Evolutionary conservation across 2,888 invertebrate species (phyloP).

Genomic region (Leptopilina syphax): DNA sequence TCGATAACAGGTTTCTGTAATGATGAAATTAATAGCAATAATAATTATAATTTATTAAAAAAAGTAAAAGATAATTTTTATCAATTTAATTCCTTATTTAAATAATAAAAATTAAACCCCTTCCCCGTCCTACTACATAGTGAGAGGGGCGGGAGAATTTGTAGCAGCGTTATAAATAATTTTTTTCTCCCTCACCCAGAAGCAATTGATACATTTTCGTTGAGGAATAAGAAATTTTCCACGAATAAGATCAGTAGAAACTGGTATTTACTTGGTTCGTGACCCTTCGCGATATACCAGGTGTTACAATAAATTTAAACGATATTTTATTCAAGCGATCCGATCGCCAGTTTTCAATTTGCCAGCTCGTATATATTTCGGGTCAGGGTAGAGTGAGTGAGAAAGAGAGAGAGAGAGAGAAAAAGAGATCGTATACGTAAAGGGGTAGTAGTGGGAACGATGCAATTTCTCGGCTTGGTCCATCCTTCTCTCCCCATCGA

Average conservation of each 20-base stretch:
- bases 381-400: background rate
- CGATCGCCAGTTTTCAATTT: slow-evolving; percentile 76
- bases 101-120: no score
- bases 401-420: no score
- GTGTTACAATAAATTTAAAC: slow-evolving; percentile 76
- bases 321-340: slow-evolving; percentile 76
- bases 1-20: no score
- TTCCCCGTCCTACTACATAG: no score
- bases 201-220: background rate
- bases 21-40: no score
- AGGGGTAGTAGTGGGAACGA: slow-evolving; percentile 60
- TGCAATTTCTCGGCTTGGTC: slow-evolving; percentile 73
- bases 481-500: slow-evolving; percentile 62
- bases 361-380: slow-evolving; percentile 75
- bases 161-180: no score
- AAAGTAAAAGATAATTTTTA: no score
- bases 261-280: slow-evolving; percentile 49
- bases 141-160: no score
- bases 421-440: slow-evolving; percentile 15
- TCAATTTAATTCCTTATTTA: no score
- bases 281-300: slow-evolving; percentile 69
- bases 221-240: background rate
- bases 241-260: slow-evolving; percentile 8
- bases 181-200: no score
- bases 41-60: no score